phyloP scores from a whole-genome alignment of 64 coral and sea anemone genomes.

The Pachyseris speciosa region DNA sequence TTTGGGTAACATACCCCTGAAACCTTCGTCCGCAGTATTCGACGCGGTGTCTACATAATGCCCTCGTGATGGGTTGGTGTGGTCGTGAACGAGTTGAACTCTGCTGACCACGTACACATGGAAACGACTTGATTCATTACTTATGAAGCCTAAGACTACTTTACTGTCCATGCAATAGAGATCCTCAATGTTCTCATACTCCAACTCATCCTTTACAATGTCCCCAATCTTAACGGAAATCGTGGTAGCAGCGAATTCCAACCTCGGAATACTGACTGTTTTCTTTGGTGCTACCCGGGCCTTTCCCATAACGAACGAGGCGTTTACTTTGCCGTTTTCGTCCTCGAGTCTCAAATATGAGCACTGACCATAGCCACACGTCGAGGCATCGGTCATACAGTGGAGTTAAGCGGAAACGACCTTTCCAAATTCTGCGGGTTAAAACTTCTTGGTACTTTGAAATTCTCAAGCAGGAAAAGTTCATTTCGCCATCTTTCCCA shows the following conservation, averaged over 20 bases:
- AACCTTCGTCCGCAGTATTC: too few relatives aligned
- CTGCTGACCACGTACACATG: too few relatives aligned
- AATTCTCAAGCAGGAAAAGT: constrained; percentile 13
- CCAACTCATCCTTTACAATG: constrained; percentile 32
- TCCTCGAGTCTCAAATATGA: constrained; percentile 21
- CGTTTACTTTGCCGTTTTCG: not conserved
- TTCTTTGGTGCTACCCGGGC: constrained; percentile 41
- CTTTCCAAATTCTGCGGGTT: constrained; percentile 21
- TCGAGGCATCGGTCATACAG: constrained; percentile 10
- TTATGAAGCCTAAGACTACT: not conserved
- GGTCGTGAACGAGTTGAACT: too few relatives aligned
- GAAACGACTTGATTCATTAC: constrained; percentile 42
- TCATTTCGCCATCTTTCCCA: constrained; percentile 40
- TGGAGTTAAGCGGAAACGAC: constrained; percentile 22
- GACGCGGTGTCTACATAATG: too few relatives aligned
- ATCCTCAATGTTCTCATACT: constrained; percentile 42
- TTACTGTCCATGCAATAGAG: constrained; percentile 53
- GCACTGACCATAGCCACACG: constrained; percentile 5
- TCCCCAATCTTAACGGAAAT: constrained; percentile 41
- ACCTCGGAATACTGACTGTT: constrained; percentile 33
- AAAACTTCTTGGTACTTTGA: constrained; percentile 19
- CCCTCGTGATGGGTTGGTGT: too few relatives aligned
- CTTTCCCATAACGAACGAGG: constrained; percentile 40
- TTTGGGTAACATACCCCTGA: too few relatives aligned
- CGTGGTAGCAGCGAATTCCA: constrained; percentile 35